These are phyloP conservation scores for Ceramica pisi DNA, from an alignment of 2,888 invertebrate genomes.

Conservation along the genomic window DNA sequence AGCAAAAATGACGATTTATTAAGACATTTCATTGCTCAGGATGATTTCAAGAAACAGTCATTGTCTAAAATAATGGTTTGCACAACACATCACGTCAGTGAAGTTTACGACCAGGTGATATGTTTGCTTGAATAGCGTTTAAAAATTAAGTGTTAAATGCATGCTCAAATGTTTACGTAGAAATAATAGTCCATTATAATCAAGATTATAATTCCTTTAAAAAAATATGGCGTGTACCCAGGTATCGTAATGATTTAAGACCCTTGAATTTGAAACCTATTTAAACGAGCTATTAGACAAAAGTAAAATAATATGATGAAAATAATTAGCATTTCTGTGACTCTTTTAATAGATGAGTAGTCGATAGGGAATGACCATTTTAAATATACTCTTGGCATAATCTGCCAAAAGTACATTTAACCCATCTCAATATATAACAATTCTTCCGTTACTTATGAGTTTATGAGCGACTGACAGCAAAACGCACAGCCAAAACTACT, in stretches of 20 bases:
- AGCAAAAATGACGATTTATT: not conserved
- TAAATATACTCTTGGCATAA: too few relatives aligned
- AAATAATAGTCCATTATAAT: not conserved
- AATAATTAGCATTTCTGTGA: not conserved
- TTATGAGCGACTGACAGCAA: too few relatives aligned
- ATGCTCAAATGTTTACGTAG: not conserved
- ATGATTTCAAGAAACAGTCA: not conserved
- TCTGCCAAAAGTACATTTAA: too few relatives aligned
- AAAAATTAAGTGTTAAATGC: conserved; percentile 5
- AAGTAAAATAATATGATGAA: not conserved
- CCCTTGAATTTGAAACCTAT: not conserved
- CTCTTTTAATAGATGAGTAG: not conserved
- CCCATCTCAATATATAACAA: too few relatives aligned
- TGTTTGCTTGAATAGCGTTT: not conserved
- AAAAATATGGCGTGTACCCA: not conserved
- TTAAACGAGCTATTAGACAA: not conserved
- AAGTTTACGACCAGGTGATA: not conserved
- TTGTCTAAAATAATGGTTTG: conserved; percentile 2
- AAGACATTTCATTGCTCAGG: not conserved
- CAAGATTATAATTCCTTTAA: not conserved
- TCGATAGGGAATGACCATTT: not conserved
- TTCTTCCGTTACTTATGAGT: too few relatives aligned
- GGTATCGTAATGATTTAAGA: not conserved
- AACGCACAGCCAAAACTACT: too few relatives aligned
- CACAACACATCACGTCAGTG: not conserved